Evolutionary conservation across 2,888 invertebrate genomes (phyloP), one percentile per base, ranked within the genome.

Genomic region (Zhuqinia jingwanae): DNA sequence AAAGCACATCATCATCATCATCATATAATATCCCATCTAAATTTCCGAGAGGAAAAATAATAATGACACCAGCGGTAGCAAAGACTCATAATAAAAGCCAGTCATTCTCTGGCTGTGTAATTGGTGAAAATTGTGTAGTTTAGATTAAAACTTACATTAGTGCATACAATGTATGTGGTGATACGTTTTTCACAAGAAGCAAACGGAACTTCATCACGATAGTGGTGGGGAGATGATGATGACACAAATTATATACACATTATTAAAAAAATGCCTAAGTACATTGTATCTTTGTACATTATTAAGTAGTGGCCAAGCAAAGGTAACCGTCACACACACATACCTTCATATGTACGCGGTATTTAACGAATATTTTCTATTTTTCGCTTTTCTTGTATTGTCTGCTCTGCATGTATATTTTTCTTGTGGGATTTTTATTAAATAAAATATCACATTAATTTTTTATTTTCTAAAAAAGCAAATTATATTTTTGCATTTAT

Each of bases 51-150:
- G n/a, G n/a, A n/a, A n/a, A n/a, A n/a, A n/a, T n/a, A n/a, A 73
- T 73, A 81, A 81, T 81, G 81, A 76, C 76, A 83, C 42, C 75
- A 65, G 10, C 25, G 53, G 47, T 70, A 27, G 25, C 3, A 8
- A 3, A 36, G 36, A 36, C 8, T 36, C 70, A 70, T 45, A n/a
- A n/a, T n/a, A n/a, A 50, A 73, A 73, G 3, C 36, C 27, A 73
- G 73, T 53, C 50, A 83, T 25, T 83, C n/a, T 83, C n/a, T 83
- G 11, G 42, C 53, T 53, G 50, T 60, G 75, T 76, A 83, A 83
- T 76, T 76, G 83, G 76, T 53, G 63, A 83, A 83, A 83, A 83
- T 83, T 76, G 65, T 76, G 50, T 42, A 76, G 50, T 65, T 83
- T 42, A 58, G 25, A 58, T 36, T 30, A 27, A 73, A 30, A 68